phyloP scores from a whole-genome alignment of 37 sponge, comb jelly and placozoan species.

The Ephydatia muelleri region DNA sequence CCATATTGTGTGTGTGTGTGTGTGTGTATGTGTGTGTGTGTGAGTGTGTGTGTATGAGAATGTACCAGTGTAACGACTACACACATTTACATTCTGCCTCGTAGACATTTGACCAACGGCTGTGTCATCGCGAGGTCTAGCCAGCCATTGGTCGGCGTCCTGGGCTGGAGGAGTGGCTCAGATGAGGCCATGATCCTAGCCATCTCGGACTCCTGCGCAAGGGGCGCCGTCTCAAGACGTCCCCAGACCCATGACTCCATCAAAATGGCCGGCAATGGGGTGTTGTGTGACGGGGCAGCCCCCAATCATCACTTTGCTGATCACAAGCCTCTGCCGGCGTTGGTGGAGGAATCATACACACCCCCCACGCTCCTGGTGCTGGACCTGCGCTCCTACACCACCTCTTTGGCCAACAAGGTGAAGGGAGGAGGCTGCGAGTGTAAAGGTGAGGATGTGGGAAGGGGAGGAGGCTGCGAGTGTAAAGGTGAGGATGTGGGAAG shows the following conservation, averaged over 20 bases:
- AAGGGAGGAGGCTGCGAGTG: conserved; percentile 91
- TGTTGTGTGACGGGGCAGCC: conserved; percentile 16
- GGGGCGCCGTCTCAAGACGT: too few relatives aligned
- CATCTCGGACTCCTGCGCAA: conserved; percentile 49
- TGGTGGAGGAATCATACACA: neutral
- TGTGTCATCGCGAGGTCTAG: conserved; percentile 84
- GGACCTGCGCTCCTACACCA: conserved; percentile 81
- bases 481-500: too few relatives aligned
- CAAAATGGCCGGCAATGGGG: neutral
- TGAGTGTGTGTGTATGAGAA: too few relatives aligned
- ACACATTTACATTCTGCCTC: neutral
- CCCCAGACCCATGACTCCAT: neutral
- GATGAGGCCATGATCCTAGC: conserved; percentile 82
- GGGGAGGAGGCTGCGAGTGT: too few relatives aligned
- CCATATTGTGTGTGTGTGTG: too few relatives aligned
- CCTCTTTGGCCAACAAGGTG: conserved; percentile 88
- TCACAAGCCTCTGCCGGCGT: neutral
- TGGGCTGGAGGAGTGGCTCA: conserved; percentile 69
- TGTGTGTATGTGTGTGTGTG: neutral
- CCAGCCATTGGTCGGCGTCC: conserved; percentile 88
- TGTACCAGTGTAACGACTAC: too few relatives aligned
- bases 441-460: conserved; percentile 73
- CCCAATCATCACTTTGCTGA: neutral
- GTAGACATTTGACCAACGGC: conserved; percentile 78
- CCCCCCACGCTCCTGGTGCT: conserved; percentile 58